Base-by-base conservation (phyloP, 2,113 vertebrate species). In the Rhabdomys dilectus region DNA sequence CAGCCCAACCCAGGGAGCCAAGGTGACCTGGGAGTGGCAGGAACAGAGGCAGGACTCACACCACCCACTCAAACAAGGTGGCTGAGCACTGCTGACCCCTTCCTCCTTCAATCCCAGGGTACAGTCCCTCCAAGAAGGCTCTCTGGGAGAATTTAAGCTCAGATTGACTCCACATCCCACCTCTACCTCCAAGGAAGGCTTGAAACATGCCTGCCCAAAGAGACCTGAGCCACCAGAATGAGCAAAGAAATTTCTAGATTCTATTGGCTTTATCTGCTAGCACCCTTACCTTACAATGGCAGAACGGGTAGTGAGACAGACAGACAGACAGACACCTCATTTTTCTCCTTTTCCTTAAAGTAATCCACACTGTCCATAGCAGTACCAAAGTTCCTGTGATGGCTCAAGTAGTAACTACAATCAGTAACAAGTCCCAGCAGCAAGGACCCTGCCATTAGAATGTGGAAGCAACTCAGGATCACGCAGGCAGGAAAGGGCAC, bases 1-100 rank as follows among this genome's bases (percentile, higher is more conserved):
- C 90, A 60, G 70, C 68, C 92, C 84, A 89, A 62, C 56, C 73
- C 78, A 82, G 66, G 56, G 29, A 88, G 39, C 58, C 77, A 76
- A 91, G 92, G 75, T 62, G 60, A 91, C 53, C 76, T 51, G 24
- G 68, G 56, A 51, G 29, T 1, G 34, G 56, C 72, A 5, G 39
- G n/a, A 77, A 77, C 86, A 0, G 3, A 45, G 56, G 24, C 80
- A 17, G 24, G 8, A 8, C 0, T 22, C 76, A 76, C n/a, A 89
- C 24, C n/a, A 48, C 9, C 21, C 15, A 34, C 48, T 42, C 45
- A 48, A 72, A 15, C 17, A 42, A 77, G 15, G 26, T 3, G 7
- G 78, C 29, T 3, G 29, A 62, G 48, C 73, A 12, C 53, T 3
- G 8, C 26, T 0, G 51, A 58, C 48, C 22, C 36, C 70, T 15